A percentile compares a stretch with the other conserved stretches of the same genome.
Conservation (phyloP, 2,113 vertebrate genomes). For the Calypte anna region DNA sequence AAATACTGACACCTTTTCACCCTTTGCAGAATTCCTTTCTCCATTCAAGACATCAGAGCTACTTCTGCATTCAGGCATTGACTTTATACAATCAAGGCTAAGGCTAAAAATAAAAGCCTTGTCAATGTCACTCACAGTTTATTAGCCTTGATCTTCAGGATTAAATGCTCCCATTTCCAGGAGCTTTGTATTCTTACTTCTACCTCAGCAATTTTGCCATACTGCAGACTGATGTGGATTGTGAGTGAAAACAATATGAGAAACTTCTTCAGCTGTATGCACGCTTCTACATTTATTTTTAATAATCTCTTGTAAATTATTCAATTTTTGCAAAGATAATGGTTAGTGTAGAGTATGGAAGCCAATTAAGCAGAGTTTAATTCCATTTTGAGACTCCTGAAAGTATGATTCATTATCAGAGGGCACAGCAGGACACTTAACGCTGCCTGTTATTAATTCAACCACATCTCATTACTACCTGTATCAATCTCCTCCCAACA, state of each 20-base stretch:
- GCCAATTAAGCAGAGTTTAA: conserved; percentile 62
- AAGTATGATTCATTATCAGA: conserved; percentile 59
- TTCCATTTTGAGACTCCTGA: conserved; percentile 63
- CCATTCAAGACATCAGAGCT: conserved; percentile 14
- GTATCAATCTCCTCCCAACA: not conserved
- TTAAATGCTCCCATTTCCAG: conserved; percentile 55
- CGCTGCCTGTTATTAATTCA: conserved; percentile 16
- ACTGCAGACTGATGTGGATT: not conserved
- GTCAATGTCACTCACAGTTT: conserved; percentile 70
- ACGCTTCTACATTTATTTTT: conserved; percentile 69
- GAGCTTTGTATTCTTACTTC: conserved; percentile 40
- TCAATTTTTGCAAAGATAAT: conserved; percentile 74
- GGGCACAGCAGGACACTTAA: conserved; percentile 25
- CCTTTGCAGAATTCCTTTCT: not conserved
- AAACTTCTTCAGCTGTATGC: conserved; percentile 56
- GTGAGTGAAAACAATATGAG: conserved; percentile 57
- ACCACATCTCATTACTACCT: conserved; percentile 21
- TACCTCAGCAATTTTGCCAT: conserved; percentile 22
- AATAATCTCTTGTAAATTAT: conserved; percentile 73
- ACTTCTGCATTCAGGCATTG: conserved; percentile 43
- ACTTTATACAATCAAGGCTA: conserved; percentile 54
- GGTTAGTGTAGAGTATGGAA: conserved; percentile 65
- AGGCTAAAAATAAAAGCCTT: conserved; percentile 66
- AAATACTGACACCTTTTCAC: not conserved
- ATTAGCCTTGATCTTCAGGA: conserved; percentile 59